These are phyloP conservation scores for Nasonia oneida DNA, from an alignment of 2,888 invertebrate genomes.

Conservation along the genomic window DNA sequence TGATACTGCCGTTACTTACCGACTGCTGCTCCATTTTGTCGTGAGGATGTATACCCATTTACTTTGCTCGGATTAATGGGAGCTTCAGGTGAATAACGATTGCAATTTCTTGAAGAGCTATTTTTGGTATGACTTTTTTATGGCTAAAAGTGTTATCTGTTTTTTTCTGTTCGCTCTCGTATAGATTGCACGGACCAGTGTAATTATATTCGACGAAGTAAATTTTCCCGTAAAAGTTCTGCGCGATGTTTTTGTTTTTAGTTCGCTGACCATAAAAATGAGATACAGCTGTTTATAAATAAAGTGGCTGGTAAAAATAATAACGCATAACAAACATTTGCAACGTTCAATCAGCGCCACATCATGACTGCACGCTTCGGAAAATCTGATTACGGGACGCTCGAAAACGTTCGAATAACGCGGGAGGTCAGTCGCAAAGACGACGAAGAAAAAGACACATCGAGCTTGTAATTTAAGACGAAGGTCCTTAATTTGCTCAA, in stretches of 20 bases:
- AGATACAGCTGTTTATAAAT: background rate
- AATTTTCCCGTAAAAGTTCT: background rate
- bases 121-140: background rate
- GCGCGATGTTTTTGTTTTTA: background rate
- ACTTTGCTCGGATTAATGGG: background rate
- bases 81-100: constrained; percentile 2
- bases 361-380: background rate
- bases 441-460: background rate
- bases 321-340: background rate
- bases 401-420: background rate
- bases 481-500: constrained; percentile 35
- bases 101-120: background rate
- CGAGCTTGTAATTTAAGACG: background rate
- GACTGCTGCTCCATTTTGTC: background rate
- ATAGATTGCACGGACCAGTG: background rate
- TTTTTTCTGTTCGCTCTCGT: background rate
- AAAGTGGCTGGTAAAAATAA: too few relatives aligned
- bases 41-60: background rate
- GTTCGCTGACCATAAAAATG: background rate
- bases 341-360: background rate
- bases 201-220: background rate
- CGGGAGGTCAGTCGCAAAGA: background rate
- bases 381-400: background rate
- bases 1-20: background rate
- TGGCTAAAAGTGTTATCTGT: background rate